phyloP scores from a whole-genome alignment of 2,888 invertebrate genomes.

The Gari tellinella region DNA sequence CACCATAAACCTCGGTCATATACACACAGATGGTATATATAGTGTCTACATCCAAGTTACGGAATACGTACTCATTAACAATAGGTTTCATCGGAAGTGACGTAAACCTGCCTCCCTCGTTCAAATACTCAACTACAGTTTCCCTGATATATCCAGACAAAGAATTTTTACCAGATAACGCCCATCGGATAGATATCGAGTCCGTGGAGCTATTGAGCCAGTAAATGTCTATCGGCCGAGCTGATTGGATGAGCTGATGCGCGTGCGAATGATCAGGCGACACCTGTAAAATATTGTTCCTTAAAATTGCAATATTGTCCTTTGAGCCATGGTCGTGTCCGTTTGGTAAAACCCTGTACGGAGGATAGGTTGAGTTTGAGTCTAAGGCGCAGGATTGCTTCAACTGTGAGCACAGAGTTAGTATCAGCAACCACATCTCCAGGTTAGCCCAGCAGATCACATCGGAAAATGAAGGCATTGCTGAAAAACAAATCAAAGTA shows the following conservation, averaged over 20 bases:
- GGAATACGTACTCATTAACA: constrained; percentile 40
- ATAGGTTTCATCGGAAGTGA: constrained; percentile 38
- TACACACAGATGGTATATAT: constrained; percentile 55
- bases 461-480: no score
- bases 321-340: no score
- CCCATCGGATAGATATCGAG: constrained; percentile 50
- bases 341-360: no score
- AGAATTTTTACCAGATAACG: constrained; percentile 15
- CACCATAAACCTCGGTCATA: constrained; percentile 42
- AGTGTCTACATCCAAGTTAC: constrained; percentile 42
- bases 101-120: constrained; percentile 45
- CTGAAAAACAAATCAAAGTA: no score
- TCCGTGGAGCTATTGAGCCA: constrained; percentile 54
- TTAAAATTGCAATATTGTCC: no score
- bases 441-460: no score
- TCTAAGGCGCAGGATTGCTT: no score
- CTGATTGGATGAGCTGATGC: background rate
- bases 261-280: background rate
- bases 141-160: constrained; percentile 32
- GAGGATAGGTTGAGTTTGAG: no score
- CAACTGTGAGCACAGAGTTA: no score
- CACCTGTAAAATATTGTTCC: no score
- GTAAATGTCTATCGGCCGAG: constrained; percentile 27
- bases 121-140: constrained; percentile 52
- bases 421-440: no score